A percentile compares a stretch with the other conserved stretches of the same genome.
These are phyloP conservation scores for Gandaritis pyraliata DNA, from an alignment of 2,888 invertebrate genomes.

Conservation along the genomic window DNA sequence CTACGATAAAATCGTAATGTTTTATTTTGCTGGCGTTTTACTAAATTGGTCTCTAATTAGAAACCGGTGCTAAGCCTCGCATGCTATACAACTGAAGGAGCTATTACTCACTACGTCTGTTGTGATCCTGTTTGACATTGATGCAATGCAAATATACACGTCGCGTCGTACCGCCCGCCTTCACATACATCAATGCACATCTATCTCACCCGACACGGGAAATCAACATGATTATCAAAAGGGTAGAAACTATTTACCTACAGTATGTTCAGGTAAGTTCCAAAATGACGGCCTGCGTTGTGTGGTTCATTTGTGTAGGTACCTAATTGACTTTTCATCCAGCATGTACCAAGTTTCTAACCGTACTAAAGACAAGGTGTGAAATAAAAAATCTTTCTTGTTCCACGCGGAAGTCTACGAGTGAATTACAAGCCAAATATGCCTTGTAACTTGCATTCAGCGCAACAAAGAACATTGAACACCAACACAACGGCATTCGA, in stretches of 20 bases:
- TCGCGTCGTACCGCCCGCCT: constrained; percentile 1
- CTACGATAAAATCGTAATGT: no score
- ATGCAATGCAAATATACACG: constrained; percentile 20
- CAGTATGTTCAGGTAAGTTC: neutral
- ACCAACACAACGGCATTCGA: neutral
- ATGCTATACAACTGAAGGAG: constrained; percentile 1
- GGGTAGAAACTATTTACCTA: neutral
- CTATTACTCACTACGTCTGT: constrained; percentile 10
- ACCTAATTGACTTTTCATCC: no score
- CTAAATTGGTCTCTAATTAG: no score
- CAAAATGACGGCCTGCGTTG: no score
- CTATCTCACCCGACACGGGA: constrained; percentile 1
- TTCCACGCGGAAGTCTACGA: no score
- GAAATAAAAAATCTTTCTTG: no score
- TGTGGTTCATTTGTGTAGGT: no score
- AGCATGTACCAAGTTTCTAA: no score
- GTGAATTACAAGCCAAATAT: neutral
- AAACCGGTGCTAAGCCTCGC: no score
- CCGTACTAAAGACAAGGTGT: no score
- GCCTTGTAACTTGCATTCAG: neutral
- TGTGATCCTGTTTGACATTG: constrained; percentile 11
- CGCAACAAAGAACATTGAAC: neutral
- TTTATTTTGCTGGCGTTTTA: no score
- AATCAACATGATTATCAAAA: constrained; percentile 6
- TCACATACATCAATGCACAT: constrained; percentile 8